phyloP scores from a whole-genome alignment of 2,797 vertebrate species.

The Sparidentex hasta region DNA sequence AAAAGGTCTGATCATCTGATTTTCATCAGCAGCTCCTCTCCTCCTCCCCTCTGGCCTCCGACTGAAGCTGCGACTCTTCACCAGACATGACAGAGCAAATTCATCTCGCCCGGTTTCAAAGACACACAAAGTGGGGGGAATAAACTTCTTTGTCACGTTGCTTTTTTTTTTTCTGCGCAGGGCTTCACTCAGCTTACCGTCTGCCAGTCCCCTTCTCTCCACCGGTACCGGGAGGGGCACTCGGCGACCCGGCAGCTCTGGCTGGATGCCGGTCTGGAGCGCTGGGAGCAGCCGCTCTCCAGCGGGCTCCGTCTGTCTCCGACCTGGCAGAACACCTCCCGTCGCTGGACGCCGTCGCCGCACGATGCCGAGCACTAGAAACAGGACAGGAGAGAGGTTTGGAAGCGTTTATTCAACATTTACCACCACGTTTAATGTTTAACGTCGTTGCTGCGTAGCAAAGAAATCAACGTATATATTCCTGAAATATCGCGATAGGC shows the following conservation, averaged over 20 bases:
- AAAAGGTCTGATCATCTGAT: slow-evolving; percentile 56
- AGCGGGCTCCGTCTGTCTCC: slow-evolving; percentile 71
- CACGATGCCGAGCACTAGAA: slow-evolving; percentile 92
- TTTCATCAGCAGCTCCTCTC: slow-evolving; percentile 56
- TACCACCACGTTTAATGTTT: neutral
- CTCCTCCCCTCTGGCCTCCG: slow-evolving; percentile 47
- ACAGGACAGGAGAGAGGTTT: slow-evolving; percentile 74
- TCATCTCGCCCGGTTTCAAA: slow-evolving; percentile 11
- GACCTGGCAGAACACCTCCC: slow-evolving; percentile 87
- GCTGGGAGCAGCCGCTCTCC: slow-evolving; percentile 85
- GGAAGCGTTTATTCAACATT: neutral
- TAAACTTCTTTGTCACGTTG: neutral
- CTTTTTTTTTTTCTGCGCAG: neutral
- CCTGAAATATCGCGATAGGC: neutral
- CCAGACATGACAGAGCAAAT: slow-evolving; percentile 53
- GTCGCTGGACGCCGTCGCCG: slow-evolving; percentile 87
- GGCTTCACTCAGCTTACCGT: slow-evolving; percentile 81
- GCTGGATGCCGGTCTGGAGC: slow-evolving; percentile 82
- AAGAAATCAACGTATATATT: neutral
- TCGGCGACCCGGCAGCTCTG: slow-evolving; percentile 85
- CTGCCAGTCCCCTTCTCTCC: slow-evolving; percentile 92
- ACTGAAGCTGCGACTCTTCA: slow-evolving; percentile 47
- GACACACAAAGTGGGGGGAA: neutral
- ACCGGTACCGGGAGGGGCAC: slow-evolving; percentile 86
- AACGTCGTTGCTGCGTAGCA: neutral